phyloP scores from a whole-genome alignment of 2,797 vertebrate species.

The Coranthus polyacanthus region DNA sequence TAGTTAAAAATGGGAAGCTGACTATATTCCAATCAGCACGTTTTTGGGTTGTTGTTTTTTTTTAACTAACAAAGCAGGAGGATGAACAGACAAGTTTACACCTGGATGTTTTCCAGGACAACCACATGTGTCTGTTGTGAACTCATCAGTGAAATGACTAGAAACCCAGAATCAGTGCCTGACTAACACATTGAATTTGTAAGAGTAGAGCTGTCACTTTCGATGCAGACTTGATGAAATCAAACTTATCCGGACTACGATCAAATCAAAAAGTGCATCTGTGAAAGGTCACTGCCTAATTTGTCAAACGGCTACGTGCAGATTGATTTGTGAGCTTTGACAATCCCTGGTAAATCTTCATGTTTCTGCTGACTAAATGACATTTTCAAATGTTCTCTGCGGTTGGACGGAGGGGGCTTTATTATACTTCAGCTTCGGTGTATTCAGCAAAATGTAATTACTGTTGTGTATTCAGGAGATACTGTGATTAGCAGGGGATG shows the following conservation, averaged over 20 bases:
- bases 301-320: slow-evolving; percentile 50
- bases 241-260: slow-evolving; percentile 24
- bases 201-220: slow-evolving; percentile 24
- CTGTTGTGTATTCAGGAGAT: slow-evolving; percentile 52
- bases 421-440: slow-evolving; percentile 39
- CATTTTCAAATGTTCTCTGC: slow-evolving; percentile 56
- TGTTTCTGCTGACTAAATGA: slow-evolving; percentile 55
- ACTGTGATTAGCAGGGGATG: slow-evolving; percentile 55
- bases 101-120: slow-evolving; percentile 7
- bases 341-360: slow-evolving; percentile 49
- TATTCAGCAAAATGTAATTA: slow-evolving; percentile 63
- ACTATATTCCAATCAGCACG: slow-evolving; percentile 32
- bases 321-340: slow-evolving; percentile 56
- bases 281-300: slow-evolving; percentile 66
- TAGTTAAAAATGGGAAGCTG: slow-evolving; percentile 18
- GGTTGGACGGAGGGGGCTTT: slow-evolving; percentile 32
- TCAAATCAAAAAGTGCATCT: slow-evolving; percentile 60
- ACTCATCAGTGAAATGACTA: background rate
- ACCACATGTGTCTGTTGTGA: background rate
- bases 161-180: too few relatives aligned
- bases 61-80: background rate
- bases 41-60: too few relatives aligned
- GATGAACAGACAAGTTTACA: background rate
- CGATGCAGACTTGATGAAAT: slow-evolving; percentile 36
- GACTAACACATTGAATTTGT: slow-evolving; percentile 12